Base-by-base conservation (phyloP, 2,888 invertebrate genomes). In the Heliothis peltigera region DNA sequence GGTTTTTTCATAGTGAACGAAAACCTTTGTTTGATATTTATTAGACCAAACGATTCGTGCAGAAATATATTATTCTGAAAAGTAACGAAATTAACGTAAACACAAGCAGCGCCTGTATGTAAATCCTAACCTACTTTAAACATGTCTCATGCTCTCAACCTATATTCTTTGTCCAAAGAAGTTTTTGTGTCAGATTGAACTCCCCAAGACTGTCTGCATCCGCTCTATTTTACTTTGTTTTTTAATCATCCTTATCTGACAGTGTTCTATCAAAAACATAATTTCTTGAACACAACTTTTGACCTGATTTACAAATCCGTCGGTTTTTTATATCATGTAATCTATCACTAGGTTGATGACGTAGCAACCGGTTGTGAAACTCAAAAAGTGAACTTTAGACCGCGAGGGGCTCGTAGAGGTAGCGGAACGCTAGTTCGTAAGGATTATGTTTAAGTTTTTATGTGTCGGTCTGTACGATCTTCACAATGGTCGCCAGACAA, bases 351-450 rank as follows among this genome's bases (percentile, higher is more conserved):
- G n/a, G n/a, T n/a, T 17, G 46, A 0, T 18, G 19, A 55, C 51
- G 21, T 65, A 62, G 52, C 35, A 74, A 76, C 79, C 79, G 75
- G 79, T 76, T 66, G 19, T 53, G 32, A 10, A 17, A 22, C 22
- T 56, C 63, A 47, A 42, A 46, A 56, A 51, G 54, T 43, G 78
- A 52, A 74, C 78, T 76, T 77, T 74, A 64, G n/a, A 42, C 47
- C 64, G 64, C 49, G 18, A 35, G 60, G 35, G 78, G 64, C 65
- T 56, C 74, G 43, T 25, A 57, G 59, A 63, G 55, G 48, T 52
- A 46, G n/a, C 4, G 46, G 15, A 42, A 44, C n/a, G 55, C 6
- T 47, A 12, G 43, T 52, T 44, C 10, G 19, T 44, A 53, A 42
- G 47, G 25, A 53, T 28, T 48, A 32, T 66, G 43, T 42, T 49